Conservation (phyloP, 2,797 vertebrate species). For the Hafferia zeledoni region DNA sequence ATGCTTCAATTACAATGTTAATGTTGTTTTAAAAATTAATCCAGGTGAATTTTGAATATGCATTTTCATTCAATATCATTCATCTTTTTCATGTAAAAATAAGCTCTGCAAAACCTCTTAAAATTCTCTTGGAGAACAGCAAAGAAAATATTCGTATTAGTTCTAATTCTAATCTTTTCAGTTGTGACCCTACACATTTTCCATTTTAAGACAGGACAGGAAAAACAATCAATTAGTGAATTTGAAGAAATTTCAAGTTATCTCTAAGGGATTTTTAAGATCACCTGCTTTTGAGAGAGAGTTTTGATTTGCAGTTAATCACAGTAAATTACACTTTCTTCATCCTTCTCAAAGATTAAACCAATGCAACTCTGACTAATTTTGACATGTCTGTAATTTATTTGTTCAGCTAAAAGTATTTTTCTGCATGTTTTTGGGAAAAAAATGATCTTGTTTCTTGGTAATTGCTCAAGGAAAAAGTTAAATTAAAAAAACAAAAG, state of each 20-base stretch:
- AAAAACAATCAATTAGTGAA: background rate
- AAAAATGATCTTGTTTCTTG: background rate
- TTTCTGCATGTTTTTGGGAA: background rate
- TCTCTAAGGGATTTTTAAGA: background rate
- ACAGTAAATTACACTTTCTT: background rate
- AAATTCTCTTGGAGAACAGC: no score
- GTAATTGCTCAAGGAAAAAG: background rate
- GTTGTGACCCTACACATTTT: background rate
- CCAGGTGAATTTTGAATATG: background rate
- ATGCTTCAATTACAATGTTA: background rate
- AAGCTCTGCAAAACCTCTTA: background rate
- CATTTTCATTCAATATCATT: background rate
- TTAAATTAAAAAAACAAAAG: background rate
- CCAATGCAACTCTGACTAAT: background rate
- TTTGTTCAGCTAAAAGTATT: background rate
- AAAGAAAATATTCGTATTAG: no score
- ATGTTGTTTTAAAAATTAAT: background rate
- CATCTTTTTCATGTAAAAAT: background rate
- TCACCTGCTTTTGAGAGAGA: background rate
- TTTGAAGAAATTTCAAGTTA: background rate
- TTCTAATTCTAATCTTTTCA: background rate
- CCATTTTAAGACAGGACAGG: background rate
- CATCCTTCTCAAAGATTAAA: background rate
- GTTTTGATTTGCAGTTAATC: background rate
- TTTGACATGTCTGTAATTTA: background rate